A percentile compares a stretch with the other conserved stretches of the same genome.
phyloP scores from a whole-genome alignment of 2,888 invertebrate genomes.

The Mythimna lalbum region DNA sequence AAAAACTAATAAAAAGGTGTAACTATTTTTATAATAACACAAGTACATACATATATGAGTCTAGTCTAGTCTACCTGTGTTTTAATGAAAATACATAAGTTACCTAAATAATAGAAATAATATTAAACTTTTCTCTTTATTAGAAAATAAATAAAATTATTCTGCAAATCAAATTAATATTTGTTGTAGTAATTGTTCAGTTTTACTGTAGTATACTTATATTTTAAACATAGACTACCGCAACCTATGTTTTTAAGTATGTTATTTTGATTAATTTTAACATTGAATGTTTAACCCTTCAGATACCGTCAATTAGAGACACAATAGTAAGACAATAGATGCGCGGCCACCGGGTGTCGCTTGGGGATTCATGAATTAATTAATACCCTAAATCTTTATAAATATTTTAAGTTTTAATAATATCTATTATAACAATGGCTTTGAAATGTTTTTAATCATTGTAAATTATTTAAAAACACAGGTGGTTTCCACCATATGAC shows the following conservation, averaged over 20 bases:
- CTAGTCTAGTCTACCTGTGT: not conserved
- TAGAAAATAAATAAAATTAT: not conserved
- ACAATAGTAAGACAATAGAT: too few species aligned
- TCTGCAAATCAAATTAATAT: not conserved
- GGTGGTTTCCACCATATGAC: constrained; percentile 27
- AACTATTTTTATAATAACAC: not conserved
- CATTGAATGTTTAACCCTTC: not conserved
- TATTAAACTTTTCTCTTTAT: not conserved
- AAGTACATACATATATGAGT: not conserved
- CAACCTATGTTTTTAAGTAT: not conserved
- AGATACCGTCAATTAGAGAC: too few species aligned
- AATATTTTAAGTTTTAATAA: not conserved
- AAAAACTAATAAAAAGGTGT: not conserved
- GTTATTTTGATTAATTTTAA: not conserved
- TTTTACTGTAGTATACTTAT: not conserved
- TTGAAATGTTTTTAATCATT: not conserved
- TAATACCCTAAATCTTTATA: not conserved
- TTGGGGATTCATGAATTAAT: too few species aligned
- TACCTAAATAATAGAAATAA: not conserved
- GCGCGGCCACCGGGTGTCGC: too few species aligned
- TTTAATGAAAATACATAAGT: not conserved
- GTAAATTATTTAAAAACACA: not conserved
- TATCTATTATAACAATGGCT: not conserved
- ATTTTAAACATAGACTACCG: not conserved
- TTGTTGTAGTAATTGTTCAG: not conserved